phyloP scores from a whole-genome alignment of 2,888 invertebrate genomes.

The Lysandra bellargus region DNA sequence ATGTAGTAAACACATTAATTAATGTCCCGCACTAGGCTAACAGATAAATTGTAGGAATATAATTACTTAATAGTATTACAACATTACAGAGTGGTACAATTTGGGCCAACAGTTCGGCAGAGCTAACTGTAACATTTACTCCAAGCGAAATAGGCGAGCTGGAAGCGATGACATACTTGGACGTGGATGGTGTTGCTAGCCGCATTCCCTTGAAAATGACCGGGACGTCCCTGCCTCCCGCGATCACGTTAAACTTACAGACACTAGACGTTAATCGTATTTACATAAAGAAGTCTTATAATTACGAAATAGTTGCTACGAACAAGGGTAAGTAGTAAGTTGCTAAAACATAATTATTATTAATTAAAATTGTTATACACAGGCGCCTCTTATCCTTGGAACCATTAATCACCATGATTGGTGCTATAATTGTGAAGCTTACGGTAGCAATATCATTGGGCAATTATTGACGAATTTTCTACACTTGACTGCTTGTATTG shows the following conservation, averaged over 20 bases:
- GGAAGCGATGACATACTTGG: slow-evolving; percentile 76
- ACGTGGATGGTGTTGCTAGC: slow-evolving; percentile 77
- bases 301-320: slow-evolving; percentile 81
- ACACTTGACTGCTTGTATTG: too few species aligned
- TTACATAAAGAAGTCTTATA: slow-evolving; percentile 80
- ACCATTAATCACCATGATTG: too few species aligned
- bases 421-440: too few species aligned
- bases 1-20: not conserved
- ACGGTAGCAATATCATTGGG: too few species aligned
- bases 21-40: not conserved
- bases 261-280: slow-evolving; percentile 79
- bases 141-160: slow-evolving; percentile 78
- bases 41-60: not conserved
- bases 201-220: slow-evolving; percentile 75
- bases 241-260: slow-evolving; percentile 77
- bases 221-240: slow-evolving; percentile 81
- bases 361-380: not conserved
- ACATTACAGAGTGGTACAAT: slow-evolving; percentile 77
- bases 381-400: too few species aligned
- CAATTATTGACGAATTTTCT: too few species aligned
- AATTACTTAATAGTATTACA: not conserved
- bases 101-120: slow-evolving; percentile 78
- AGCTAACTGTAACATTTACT: slow-evolving; percentile 77
- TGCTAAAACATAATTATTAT: not conserved
- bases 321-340: slow-evolving; percentile 77